phyloP scores from a whole-genome alignment of 2,888 invertebrate species.

The Lapara coniferarum region DNA sequence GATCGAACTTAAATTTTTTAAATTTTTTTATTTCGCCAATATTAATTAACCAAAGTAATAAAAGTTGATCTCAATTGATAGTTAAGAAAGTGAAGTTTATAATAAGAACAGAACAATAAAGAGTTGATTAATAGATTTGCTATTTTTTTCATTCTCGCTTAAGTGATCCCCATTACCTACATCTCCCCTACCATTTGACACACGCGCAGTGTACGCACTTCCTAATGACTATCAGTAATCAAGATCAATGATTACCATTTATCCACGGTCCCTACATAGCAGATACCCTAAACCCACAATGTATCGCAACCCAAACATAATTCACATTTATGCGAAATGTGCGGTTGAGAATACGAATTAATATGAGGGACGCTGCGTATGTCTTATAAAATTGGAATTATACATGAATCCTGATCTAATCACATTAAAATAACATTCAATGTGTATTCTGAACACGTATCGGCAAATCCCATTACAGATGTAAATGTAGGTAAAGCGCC shows the following conservation, averaged over 20 bases:
- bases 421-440: conserved; percentile 51
- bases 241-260: conserved; percentile 51
- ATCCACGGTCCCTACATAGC: conserved; percentile 14
- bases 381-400: conserved; percentile 52
- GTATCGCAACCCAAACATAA: conserved; percentile 35
- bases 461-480: conserved; percentile 54
- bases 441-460: conserved; percentile 69
- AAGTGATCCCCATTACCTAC: no score
- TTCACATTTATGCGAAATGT: conserved; percentile 45
- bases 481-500: conserved; percentile 65
- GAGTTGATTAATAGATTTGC: no score
- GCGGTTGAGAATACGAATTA: conserved; percentile 47
- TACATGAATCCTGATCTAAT: conserved; percentile 56
- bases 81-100: no score
- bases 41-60: no score
- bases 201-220: conserved; percentile 59
- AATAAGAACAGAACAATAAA: no score
- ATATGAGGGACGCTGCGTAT: conserved; percentile 51
- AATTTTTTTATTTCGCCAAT: no score
- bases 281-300: conserved; percentile 29
- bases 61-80: no score
- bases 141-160: no score
- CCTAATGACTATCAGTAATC: conserved; percentile 71
- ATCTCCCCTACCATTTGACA: conserved; percentile 78
- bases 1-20: no score